Evolutionary conservation across 1,140 invertebrate species (phyloP), one percentile per base, ranked within the genome.

Genomic region (Cyclargus thomasi): DNA sequence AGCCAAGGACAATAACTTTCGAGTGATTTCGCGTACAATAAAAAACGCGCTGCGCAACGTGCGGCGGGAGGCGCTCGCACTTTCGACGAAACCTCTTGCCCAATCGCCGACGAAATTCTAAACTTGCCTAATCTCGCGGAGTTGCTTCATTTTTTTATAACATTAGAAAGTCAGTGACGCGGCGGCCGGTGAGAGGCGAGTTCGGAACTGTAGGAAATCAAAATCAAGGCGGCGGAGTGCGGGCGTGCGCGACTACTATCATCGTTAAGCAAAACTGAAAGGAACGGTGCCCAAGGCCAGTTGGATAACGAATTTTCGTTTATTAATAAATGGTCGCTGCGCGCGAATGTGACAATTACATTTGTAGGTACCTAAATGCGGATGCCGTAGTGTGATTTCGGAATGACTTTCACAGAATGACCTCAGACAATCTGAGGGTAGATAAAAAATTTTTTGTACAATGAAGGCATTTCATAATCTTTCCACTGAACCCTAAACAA

Each of bases 1-100:
- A 90, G 81, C 84, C 86, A 90, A 90, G 87, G 87, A 88, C 87
- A 88, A 85, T 85, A 85, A 90, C 87, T 90, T 90, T 90, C 87
- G 85, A 90, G 82, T 85, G 87, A 90, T 90, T 90, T 90, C 87
- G 87, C 87, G 87, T 83, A 87, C 87, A 85, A 86, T 88, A 90
- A 90, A 88, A 90, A 90, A 84, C 85, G 86, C 80, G 83, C 80
- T 87, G 85, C 85, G 87, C 87, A 88, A 90, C 85, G 39, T 47
- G 39, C 29, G 17, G 17, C 53, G 53, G 53, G 53, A 59, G 17
- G 0, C 20, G 17, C 55, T 59, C 70, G 72, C 80, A 81, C 86
- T 89, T 89, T 87, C 85, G 70, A 83, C 85, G 80, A 86, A 88
- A 88, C 79, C 72, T 79, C 67, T 59, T 59, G 55, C 55, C 55